Base-by-base conservation (phyloP, 30 jellyfish, hydroid and myxozoan genomes). In the Rhopilema esculentum region DNA sequence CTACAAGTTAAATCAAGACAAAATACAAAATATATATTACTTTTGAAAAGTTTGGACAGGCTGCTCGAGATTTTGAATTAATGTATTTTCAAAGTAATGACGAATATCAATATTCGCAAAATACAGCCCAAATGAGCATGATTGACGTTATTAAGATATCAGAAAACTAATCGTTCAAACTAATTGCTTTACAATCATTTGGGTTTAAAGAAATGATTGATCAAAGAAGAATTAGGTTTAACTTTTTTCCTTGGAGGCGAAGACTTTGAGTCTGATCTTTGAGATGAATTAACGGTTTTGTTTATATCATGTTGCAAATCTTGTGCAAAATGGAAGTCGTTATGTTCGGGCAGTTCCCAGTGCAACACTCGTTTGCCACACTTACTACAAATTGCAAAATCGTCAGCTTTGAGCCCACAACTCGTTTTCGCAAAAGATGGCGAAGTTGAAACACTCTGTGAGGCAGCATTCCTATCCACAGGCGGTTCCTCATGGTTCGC, bases 331-430 rank as follows among this genome's bases (percentile, higher is more conserved):
- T 95, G 99, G 75, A 95, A 95, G 75, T 95, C 99, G 66, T 82
- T 66, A 61, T 95, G 99, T 49, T 95, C 99, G 0, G 97, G 96
- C 17, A 95, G 74, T 16, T 95, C 97, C 99, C 99, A 95, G 15
- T 76, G 88, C 49, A 90, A 57, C 65, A 95, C 66, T 71, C 91
- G 72, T 49, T 87, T 86, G 33, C 97, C 97, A 72, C 99, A 95
- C 80, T 87, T 90, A 17, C 80, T 89, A 79, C 99, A 95, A 53
- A 79, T 57, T 53, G 79, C 80, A 28, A 85, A 66, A 86, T 95
- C 99, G 18, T 89, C 95, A 4, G 80, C 52, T n/a, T 89, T 68
- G 16, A 65, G 40, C 30, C 1, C 52, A 23, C 63, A 2, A 40
- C 57, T 2, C 57, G 57, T 40, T 40, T 40, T 40, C 57, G 12